A percentile compares a stretch with the other conserved stretches of the same genome.
phyloP scores from a whole-genome alignment of 2,113 vertebrate genomes.

The Apodemus sylvaticus region DNA sequence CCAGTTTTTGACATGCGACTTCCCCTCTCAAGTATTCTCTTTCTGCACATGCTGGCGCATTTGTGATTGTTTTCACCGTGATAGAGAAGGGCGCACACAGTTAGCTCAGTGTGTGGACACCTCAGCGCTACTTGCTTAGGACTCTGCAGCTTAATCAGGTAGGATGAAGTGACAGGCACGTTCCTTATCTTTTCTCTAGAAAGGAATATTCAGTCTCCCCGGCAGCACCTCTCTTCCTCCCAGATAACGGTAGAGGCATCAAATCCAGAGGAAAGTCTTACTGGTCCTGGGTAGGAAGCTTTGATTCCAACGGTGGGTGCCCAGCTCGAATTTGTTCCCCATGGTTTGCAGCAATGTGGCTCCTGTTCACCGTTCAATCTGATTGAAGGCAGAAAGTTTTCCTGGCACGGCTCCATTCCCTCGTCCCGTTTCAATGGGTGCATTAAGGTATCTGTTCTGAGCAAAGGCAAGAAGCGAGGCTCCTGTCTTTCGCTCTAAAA shows the following conservation, averaged over 20 bases:
- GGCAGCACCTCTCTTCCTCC: neutral
- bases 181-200: neutral
- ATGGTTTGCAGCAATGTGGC: neutral
- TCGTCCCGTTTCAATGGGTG: conserved; percentile 28
- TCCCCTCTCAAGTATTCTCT: neutral
- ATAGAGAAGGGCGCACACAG: neutral
- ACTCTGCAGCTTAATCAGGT: conserved; percentile 17
- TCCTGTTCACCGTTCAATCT: conserved; percentile 53
- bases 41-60: neutral
- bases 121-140: conserved; percentile 20
- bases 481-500: neutral
- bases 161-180: conserved; percentile 12
- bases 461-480: neutral
- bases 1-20: neutral
- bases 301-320: neutral
- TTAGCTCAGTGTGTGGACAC: neutral
- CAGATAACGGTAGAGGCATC: conserved; percentile 34
- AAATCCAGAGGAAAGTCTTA: conserved; percentile 25
- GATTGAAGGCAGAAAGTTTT: neutral
- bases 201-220: conserved; percentile 38
- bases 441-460: neutral
- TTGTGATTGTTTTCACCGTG: neutral
- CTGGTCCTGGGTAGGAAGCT: neutral
- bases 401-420: neutral
- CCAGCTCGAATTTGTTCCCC: neutral